Percentiles rank a stretch among this genome's conserved stretches.
Conservation (phyloP, 2,888 invertebrate genomes). For the Acheta domesticus region DNA sequence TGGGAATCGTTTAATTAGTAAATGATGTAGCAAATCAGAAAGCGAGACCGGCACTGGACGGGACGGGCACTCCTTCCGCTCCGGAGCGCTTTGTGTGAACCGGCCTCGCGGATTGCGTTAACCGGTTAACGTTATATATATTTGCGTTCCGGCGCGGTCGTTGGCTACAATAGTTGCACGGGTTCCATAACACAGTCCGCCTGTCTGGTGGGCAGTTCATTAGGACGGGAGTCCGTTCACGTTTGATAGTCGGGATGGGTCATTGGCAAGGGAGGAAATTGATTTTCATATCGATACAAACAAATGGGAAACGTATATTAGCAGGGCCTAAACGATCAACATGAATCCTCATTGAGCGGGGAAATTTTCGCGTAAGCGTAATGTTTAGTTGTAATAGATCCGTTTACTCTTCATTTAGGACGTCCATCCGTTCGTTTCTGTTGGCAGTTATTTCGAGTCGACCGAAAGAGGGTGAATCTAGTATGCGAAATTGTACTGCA, state of each 20-base stretch:
- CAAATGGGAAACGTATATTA: constrained; percentile 5
- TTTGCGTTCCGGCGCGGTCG: neutral
- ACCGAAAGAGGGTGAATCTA: too few relatives aligned
- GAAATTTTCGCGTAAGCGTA: neutral
- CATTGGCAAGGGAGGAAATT: neutral
- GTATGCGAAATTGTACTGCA: too few relatives aligned
- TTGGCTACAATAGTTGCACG: neutral
- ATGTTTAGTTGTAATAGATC: neutral
- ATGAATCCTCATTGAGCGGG: neutral
- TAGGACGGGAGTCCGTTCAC: neutral
- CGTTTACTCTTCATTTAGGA: neutral
- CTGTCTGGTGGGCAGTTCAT: neutral
- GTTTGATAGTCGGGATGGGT: neutral
- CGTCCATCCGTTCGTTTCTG: neutral
- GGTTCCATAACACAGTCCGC: too few relatives aligned
- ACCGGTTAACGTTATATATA: neutral
- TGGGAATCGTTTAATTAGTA: neutral
- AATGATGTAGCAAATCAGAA: constrained; percentile 6
- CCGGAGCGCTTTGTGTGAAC: neutral
- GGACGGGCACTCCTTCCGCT: neutral
- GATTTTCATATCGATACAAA: neutral
- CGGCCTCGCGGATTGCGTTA: neutral
- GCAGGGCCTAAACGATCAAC: neutral
- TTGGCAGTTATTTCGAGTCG: too few relatives aligned
- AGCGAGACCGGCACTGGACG: neutral